Evolutionary conservation across 2,797 vertebrate species (phyloP), one percentile per base, ranked within the genome.

Genomic region (Perodicticus potto): DNA sequence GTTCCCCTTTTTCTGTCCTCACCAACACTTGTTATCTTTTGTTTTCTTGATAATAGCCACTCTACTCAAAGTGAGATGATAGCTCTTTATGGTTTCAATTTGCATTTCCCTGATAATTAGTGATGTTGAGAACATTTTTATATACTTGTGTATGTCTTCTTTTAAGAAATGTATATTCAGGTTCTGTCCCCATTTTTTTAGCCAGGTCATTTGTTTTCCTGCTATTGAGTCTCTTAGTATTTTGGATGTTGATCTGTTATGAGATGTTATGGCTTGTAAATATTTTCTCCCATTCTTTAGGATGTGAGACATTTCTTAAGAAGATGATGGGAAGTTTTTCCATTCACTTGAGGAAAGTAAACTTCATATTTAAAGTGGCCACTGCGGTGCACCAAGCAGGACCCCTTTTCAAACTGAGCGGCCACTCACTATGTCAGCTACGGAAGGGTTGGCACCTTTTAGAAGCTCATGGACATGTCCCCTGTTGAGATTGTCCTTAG

Each of bases 281-380:
- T 34, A 76, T 43, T 57, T 61, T 43, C 13, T 32, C 22, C 29
- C 16, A 57, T 57, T 77, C 70, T 65, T 14, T n/a, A 76, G 59
- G 23, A 32, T 69, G 70, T 69, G 10, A 89, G 80, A 65, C 29
- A 70, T 74, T 93, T 80, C 74, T 86, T 73, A 89, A 49, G 74
- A 82, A 32, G 69, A 65, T 43, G 67, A 83, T 2, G 16, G 57
- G 49, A 53, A 85, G 25, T 29, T 16, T 34, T 72, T 78, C 34
- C 29, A 7, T 16, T 53, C 29, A 49, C 40, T 34, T 10, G 27
- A 70, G 76, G n/a, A 27, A 37, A 59, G 63, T 25, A 25, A 77
- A 77, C 53, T n/a, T 77, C 23, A 23, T 43, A 37, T 45, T 25
- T 0, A 6, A 23, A 22, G 13, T 40, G 22, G 25, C 61, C 6